Percentiles rank a stretch among this genome's conserved stretches.
Evolutionary conservation across 2,797 vertebrate genomes (phyloP).

Genomic region (Emydoidea blandingii): DNA sequence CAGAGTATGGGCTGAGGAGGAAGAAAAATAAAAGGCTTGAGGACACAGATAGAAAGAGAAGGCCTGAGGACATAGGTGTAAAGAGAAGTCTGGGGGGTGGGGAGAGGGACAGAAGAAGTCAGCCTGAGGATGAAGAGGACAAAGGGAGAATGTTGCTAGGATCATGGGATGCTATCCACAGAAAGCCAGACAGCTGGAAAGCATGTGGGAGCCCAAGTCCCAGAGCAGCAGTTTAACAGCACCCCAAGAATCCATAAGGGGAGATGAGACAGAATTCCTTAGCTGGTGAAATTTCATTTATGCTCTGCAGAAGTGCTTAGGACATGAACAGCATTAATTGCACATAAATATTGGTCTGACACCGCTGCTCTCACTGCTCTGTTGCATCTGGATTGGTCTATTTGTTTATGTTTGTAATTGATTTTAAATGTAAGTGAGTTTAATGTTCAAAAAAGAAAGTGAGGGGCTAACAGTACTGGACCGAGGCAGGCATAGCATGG

Average conservation of each 20-base stretch:
- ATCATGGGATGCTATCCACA: fast-evolving
- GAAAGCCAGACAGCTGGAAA: neutral
- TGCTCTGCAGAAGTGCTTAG: neutral
- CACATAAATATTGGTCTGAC: fast-evolving
- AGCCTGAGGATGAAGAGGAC: neutral
- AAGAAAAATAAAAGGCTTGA: neutral
- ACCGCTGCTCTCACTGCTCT: neutral
- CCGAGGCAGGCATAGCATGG: neutral
- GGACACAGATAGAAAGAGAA: too few relatives aligned
- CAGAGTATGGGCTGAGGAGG: neutral
- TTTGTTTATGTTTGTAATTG: neutral
- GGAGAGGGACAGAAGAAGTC: neutral
- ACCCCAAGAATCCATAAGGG: neutral
- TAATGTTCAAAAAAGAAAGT: conserved; percentile 2
- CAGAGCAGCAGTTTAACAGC: neutral
- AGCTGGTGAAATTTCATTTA: neutral
- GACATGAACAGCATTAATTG: neutral
- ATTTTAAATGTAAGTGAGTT: neutral
- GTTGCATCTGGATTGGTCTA: neutral
- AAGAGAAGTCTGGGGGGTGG: neutral
- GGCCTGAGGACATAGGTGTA: too few relatives aligned
- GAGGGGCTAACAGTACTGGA: neutral
- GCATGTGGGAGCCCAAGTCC: neutral
- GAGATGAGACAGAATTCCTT: neutral
- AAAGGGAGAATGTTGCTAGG: neutral